Evolutionary conservation across 2,888 invertebrate species (phyloP), one percentile per base, ranked within the genome.

Genomic region (Argynnis bischoffii): DNA sequence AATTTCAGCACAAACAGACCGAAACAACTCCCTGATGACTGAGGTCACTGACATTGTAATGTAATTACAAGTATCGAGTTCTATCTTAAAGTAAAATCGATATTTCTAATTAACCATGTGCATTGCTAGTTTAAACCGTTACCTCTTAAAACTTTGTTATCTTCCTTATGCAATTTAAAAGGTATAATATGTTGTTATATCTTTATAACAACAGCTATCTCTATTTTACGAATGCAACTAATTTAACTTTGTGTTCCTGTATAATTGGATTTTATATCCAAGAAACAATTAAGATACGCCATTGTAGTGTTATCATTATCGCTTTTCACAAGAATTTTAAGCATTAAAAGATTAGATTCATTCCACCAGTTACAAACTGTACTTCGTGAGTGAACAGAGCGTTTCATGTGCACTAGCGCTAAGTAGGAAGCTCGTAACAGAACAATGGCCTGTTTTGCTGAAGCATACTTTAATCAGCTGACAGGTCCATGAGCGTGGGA

Each of bases 1-100:
- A 83, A 81, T 88, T 86, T 87, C 87, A 87, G 85, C 81, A 85
- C 81, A 84, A 86, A 81, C 85, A 86, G 83, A 88, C 87, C 86
- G 87, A 87, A 89, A 86, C 85, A 81, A 81, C 80, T 83, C 77
- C 80, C 77, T 79, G 77, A 80, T 73, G 78, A 76, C 76, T 77
- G 79, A 81, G 90, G 87, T 88, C 89, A 88, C 82, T 88, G 89
- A 89, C 90, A 85, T 79, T 69, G 74, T 75, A 73, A 78, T 79
- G 78, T 81, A 75, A 75, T 76, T 75, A 78, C 77, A 68, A 71
- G 66, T 66, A 68, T 68, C 75, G 66, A 71, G 65, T 72, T 70
- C 67, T 69, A 63, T 67, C 56, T 53, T 21, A 63, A 60, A 69
- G 53, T 47, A 48, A 54, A 56, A 47, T 48, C 46, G 26, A 41